Percentiles rank a stretch among this genome's conserved stretches.
Conservation (phyloP, 1,140 invertebrate genomes). For the Heliconius melpomene region DNA sequence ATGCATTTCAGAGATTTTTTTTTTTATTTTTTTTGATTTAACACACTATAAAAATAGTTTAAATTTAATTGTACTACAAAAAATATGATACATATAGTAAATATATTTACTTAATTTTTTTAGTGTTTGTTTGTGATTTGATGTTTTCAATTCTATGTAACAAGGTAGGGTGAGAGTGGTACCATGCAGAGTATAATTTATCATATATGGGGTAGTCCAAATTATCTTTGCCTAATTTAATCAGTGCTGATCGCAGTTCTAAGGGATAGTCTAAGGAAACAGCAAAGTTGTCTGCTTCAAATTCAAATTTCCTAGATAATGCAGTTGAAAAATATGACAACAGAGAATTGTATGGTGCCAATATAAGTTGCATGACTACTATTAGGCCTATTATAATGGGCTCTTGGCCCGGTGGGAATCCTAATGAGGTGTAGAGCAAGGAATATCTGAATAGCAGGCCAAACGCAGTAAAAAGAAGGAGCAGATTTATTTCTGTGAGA, state of each 20-base stretch:
- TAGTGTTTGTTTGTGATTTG: constrained; percentile 75
- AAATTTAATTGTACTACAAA: constrained; percentile 28
- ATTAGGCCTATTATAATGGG: constrained; percentile 96
- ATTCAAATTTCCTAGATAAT: constrained; percentile 92
- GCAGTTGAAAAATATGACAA: constrained; percentile 87
- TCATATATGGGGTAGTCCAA: constrained; percentile 96
- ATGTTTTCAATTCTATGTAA: constrained; percentile 94
- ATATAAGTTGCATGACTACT: constrained; percentile 94
- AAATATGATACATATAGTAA: not conserved
- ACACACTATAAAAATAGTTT: constrained; percentile 23
- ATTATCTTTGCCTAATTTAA: constrained; percentile 98
- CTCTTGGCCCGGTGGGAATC: constrained; percentile 88
- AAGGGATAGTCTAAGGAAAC: constrained; percentile 87
- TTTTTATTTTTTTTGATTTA: not conserved
- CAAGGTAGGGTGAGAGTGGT: constrained; percentile 97
- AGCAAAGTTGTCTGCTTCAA: constrained; percentile 98
- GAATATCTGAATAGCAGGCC: constrained; percentile 91
- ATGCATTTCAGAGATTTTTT: constrained; percentile 10
- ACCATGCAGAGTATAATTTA: constrained; percentile 93
- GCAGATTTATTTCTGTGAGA: constrained; percentile 88
- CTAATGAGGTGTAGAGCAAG: constrained; percentile 91
- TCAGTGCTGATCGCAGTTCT: constrained; percentile 89
- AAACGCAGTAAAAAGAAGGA: constrained; percentile 94
- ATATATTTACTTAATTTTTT: constrained; percentile 26
- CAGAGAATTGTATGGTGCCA: constrained; percentile 95